A percentile compares a stretch with the other conserved stretches of the same genome.
phyloP scores from a whole-genome alignment of 1,140 invertebrate genomes.

The Samia ricini region DNA sequence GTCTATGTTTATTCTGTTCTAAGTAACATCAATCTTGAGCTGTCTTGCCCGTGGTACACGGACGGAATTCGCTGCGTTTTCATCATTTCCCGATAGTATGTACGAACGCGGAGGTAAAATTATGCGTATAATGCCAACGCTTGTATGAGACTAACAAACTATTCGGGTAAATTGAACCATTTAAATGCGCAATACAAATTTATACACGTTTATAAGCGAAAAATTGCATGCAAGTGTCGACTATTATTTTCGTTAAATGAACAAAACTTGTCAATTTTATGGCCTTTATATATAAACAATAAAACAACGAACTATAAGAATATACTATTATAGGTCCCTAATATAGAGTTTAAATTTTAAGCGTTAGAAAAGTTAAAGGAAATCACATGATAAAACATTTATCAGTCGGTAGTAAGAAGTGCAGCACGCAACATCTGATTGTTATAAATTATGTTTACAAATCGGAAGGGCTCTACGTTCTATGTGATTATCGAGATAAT shows the following conservation, averaged over 20 bases:
- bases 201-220: no score
- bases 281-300: no score
- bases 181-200: no score
- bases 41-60: neutral
- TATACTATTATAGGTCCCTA: no score
- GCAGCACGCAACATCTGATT: neutral
- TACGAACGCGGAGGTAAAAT: neutral
- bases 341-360: no score
- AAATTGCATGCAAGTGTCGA: no score
- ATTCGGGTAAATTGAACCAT: no score
- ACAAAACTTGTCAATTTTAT: no score
- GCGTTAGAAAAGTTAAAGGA: no score
- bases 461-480: slow-evolving; percentile 38
- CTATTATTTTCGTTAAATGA: no score
- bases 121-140: neutral
- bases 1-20: neutral
- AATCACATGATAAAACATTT: neutral
- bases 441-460: slow-evolving; percentile 11
- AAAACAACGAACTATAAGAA: no score
- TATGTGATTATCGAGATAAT: slow-evolving; percentile 73
- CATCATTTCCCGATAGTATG: neutral
- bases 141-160: no score
- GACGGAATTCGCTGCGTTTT: neutral
- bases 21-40: neutral
- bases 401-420: neutral